Evolutionary conservation across 2,888 invertebrate genomes (phyloP).

Genomic region (Rhabditoides inermis): DNA sequence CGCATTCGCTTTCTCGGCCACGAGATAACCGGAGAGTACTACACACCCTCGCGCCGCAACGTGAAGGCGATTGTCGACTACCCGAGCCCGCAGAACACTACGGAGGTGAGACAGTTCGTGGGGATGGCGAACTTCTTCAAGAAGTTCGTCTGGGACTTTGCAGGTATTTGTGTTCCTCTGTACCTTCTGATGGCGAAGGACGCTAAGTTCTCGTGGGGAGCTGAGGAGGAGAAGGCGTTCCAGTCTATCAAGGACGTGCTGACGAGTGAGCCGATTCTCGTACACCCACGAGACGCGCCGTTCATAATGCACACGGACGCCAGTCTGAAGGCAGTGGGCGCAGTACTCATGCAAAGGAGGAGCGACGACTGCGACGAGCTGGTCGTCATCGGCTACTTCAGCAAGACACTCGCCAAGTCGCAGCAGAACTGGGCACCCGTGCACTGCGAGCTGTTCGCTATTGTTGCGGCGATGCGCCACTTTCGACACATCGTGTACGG

Average conservation of each 20-base stretch:
- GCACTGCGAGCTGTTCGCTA: conserved; percentile 29
- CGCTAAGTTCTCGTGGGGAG: conserved; percentile 6
- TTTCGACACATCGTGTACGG: conserved; percentile 10
- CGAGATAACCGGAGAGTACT: conserved; percentile 5
- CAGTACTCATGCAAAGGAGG: conserved; percentile 25
- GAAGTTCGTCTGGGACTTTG: conserved; percentile 9
- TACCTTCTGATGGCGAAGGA: conserved; percentile 3
- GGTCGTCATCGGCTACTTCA: conserved; percentile 31
- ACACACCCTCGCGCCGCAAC: conserved; percentile 11
- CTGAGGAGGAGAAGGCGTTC: conserved; percentile 4
- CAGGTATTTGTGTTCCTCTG: conserved; percentile 6
- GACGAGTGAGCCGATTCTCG: conserved; percentile 4
- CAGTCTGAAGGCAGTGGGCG: conserved; percentile 31
- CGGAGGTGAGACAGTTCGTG: conserved; percentile 18
- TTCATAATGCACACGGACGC: conserved; percentile 33
- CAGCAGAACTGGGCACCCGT: conserved; percentile 28
- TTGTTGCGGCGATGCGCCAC: conserved; percentile 20
- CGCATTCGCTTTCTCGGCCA: conserved; percentile 18
- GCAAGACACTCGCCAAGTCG: conserved; percentile 19
- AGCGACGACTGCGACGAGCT: conserved; percentile 7
- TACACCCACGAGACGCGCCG: conserved; percentile 9
- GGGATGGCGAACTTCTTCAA: conserved; percentile 20
- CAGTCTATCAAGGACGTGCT: not conserved
- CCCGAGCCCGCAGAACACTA: conserved; percentile 14
- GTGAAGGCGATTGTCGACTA: conserved; percentile 11